Percentiles rank a stretch among this genome's conserved stretches.
These are phyloP conservation scores for Meiosimyza decipiens DNA, from an alignment of 2,888 invertebrate species.

Conservation along the genomic window DNA sequence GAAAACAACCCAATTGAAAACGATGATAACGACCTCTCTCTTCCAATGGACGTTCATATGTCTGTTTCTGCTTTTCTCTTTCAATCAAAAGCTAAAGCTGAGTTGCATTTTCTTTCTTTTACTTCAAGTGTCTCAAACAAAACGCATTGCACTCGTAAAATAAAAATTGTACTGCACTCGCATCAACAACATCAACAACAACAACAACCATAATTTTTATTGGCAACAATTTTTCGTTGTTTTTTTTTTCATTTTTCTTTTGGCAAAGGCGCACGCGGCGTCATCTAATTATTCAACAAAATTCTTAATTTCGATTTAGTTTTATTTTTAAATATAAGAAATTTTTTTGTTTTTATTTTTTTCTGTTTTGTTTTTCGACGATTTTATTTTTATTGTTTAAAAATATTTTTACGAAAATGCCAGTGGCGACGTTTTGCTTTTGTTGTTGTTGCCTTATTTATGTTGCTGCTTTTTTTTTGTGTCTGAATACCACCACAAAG, in stretches of 20 bases:
- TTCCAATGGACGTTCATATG: background rate
- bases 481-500: constrained; percentile 27
- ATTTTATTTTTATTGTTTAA: constrained; percentile 1
- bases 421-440: constrained; percentile 6
- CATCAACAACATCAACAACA: background rate
- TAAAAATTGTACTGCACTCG: background rate
- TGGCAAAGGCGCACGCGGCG: background rate
- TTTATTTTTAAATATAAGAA: background rate
- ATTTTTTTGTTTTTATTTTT: too few relatives aligned
- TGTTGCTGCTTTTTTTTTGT: constrained; percentile 1
- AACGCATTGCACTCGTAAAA: too few relatives aligned
- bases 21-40: background rate
- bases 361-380: background rate
- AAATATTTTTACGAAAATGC: constrained; percentile 18
- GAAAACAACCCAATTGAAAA: background rate
- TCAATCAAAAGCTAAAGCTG: too few relatives aligned
- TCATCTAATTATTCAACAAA: constrained; percentile 21
- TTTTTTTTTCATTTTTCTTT: constrained; percentile 5
- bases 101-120: too few relatives aligned
- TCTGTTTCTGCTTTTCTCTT: background rate
- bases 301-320: constrained; percentile 8
- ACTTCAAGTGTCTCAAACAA: too few relatives aligned
- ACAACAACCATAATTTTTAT: background rate
- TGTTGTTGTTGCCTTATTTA: constrained; percentile 5
- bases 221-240: background rate